phyloP scores from a whole-genome alignment of 2,113 vertebrate species.

The Rhipidura dahli region DNA sequence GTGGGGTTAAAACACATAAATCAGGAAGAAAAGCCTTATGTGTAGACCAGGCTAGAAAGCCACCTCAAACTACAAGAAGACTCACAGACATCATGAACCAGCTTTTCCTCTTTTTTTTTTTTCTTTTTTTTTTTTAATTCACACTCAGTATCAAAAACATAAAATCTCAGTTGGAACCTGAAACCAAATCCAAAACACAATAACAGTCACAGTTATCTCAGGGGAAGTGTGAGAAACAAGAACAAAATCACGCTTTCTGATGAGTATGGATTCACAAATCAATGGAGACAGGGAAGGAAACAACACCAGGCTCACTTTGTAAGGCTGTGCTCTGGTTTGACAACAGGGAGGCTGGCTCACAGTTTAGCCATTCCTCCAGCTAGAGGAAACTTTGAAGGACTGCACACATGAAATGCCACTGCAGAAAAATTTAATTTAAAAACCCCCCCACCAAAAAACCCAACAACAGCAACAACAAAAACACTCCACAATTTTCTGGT shows the following conservation, averaged over 20 bases:
- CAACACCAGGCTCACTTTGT: not conserved
- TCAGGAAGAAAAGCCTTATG: not conserved
- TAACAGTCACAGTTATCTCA: not conserved
- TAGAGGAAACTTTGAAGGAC: not conserved
- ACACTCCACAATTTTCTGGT: not conserved
- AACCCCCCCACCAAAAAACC: not conserved
- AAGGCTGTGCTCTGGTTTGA: not conserved
- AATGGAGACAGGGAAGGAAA: not conserved
- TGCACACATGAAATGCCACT: not conserved
- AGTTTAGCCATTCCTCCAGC: not conserved
- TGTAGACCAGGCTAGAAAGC: not conserved
- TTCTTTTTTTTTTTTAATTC: not conserved
- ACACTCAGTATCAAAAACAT: not conserved
- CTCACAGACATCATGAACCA: not conserved
- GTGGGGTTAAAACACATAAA: not conserved
- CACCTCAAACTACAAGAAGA: not conserved
- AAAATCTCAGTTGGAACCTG: conserved; percentile 1
- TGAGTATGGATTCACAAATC: not conserved
- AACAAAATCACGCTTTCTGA: not conserved
- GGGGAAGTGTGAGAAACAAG: not conserved
- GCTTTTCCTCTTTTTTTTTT: not conserved
- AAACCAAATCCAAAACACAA: conserved; percentile 5
- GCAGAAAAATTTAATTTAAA: not conserved
- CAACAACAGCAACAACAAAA: accelerated
- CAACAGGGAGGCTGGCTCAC: not conserved